A percentile compares a stretch with the other conserved stretches of the same genome.
These are phyloP conservation scores for Crypturellus undulatus DNA, from an alignment of 2,113 vertebrate genomes.

Conservation along the genomic window DNA sequence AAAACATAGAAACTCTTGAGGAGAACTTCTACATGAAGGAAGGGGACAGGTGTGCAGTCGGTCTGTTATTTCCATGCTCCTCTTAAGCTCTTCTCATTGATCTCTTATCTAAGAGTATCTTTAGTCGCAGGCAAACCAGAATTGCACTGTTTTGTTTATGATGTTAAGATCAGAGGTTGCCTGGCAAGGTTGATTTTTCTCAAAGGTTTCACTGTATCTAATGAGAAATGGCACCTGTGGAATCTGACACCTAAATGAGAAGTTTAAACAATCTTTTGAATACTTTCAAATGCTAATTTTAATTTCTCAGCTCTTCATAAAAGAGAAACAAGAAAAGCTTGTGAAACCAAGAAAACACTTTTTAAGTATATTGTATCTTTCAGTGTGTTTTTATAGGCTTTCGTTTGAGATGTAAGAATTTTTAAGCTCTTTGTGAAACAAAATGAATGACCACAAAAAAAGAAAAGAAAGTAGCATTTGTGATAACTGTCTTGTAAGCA, in stretches of 20 bases:
- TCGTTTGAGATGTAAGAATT: slow-evolving; percentile 74
- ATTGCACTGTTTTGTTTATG: slow-evolving; percentile 4
- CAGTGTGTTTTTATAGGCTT: slow-evolving; percentile 78
- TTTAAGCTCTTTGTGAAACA: slow-evolving; percentile 76
- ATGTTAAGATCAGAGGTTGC: slow-evolving; percentile 7
- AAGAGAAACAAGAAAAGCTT: slow-evolving; percentile 86
- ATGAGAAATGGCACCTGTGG: slow-evolving; percentile 75
- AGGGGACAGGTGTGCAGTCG: neutral
- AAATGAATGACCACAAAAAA: slow-evolving; percentile 77
- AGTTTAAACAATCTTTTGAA: slow-evolving; percentile 75
- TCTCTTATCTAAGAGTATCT: slow-evolving; percentile 1
- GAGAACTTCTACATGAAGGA: neutral
- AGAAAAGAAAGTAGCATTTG: slow-evolving; percentile 85
- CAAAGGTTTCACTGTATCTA: slow-evolving; percentile 62
- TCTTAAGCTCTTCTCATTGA: neutral
- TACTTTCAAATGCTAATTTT: slow-evolving; percentile 87
- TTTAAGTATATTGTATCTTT: slow-evolving; percentile 77
- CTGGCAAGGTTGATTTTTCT: slow-evolving; percentile 25
- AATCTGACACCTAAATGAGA: slow-evolving; percentile 61
- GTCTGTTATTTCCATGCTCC: fast-evolving
- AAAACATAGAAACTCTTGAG: neutral
- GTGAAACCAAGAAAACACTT: slow-evolving; percentile 85
- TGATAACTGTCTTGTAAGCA: slow-evolving; percentile 66
- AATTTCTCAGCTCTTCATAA: slow-evolving; percentile 77
- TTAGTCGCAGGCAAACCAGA: neutral